phyloP scores from a whole-genome alignment of 2,113 vertebrate genomes.

The Ophthalmolycus amberensis region DNA sequence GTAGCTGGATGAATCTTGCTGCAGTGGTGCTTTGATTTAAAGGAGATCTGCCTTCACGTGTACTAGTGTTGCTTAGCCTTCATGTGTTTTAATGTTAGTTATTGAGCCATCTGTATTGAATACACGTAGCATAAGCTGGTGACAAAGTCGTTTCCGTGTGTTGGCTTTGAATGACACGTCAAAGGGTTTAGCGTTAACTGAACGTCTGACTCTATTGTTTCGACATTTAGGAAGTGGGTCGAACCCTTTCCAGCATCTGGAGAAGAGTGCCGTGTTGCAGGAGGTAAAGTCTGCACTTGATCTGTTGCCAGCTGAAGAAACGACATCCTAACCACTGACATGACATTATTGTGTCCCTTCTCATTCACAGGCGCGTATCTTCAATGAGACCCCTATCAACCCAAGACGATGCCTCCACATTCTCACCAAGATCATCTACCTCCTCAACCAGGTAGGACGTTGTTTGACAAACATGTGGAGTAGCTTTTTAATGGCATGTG shows the following conservation, averaged over 20 bases:
- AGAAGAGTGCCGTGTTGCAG: slow-evolving; percentile 97
- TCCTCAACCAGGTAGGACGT: slow-evolving; percentile 92
- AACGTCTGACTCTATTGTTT: not conserved
- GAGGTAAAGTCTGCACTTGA: slow-evolving; percentile 84
- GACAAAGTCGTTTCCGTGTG: not conserved
- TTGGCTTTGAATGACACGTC: not conserved
- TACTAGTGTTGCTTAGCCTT: not conserved
- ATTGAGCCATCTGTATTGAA: not conserved
- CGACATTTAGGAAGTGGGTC: slow-evolving; percentile 90
- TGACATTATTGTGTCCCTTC: not conserved
- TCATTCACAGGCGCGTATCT: slow-evolving; percentile 89
- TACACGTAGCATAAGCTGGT: not conserved
- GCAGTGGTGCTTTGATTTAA: not conserved
- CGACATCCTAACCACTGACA: not conserved
- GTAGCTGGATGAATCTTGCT: not conserved
- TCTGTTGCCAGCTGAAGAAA: not conserved
- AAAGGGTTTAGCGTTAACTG: not conserved
- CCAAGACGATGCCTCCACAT: slow-evolving; percentile 97
- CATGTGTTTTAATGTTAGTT: not conserved
- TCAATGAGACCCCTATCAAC: slow-evolving; percentile 98
- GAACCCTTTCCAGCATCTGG: slow-evolving; percentile 97
- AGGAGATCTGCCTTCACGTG: not conserved
- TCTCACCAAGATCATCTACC: slow-evolving; percentile 97
- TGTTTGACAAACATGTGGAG: rapidly evolving
- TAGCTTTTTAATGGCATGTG: not conserved